Conservation (phyloP, 1,140 invertebrate genomes). For the Drosophila orosa region DNA sequence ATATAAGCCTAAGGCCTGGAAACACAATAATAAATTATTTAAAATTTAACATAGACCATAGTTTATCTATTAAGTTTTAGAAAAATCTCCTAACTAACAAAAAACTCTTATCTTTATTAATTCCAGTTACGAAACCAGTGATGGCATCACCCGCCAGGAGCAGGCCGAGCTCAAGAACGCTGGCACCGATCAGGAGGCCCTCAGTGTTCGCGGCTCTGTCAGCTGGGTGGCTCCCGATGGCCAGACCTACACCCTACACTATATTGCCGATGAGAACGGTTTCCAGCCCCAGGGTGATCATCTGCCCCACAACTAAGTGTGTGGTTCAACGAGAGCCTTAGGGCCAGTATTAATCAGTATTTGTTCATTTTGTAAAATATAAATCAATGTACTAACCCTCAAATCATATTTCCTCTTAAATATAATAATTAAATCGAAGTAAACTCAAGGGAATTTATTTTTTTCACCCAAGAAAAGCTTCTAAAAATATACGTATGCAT, state of each 20-base stretch:
- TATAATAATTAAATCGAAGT: neutral
- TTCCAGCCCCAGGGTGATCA: conserved; percentile 88
- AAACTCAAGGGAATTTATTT: neutral
- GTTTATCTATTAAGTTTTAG: neutral
- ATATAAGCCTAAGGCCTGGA: neutral
- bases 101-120: neutral
- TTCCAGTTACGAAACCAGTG: conserved; percentile 87
- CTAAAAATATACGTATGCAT: neutral
- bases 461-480: too few relatives aligned
- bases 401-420: neutral
- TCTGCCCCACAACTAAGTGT: conserved; percentile 76
- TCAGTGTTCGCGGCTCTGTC: conserved; percentile 87
- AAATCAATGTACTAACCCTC: conserved; percentile 6
- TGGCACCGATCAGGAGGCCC: conserved; percentile 86
- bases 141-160: conserved; percentile 88
- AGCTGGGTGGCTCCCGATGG: conserved; percentile 89
- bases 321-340: neutral
- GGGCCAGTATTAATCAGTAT: conserved; percentile 31
- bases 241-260: conserved; percentile 86
- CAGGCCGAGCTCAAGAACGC: conserved; percentile 86
- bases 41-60: neutral
- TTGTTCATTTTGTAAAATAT: conserved; percentile 38
- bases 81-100: neutral
- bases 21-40: neutral
- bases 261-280: conserved; percentile 90